phyloP scores from a whole-genome alignment of 1,140 invertebrate species.

The Hyles vespertilio region DNA sequence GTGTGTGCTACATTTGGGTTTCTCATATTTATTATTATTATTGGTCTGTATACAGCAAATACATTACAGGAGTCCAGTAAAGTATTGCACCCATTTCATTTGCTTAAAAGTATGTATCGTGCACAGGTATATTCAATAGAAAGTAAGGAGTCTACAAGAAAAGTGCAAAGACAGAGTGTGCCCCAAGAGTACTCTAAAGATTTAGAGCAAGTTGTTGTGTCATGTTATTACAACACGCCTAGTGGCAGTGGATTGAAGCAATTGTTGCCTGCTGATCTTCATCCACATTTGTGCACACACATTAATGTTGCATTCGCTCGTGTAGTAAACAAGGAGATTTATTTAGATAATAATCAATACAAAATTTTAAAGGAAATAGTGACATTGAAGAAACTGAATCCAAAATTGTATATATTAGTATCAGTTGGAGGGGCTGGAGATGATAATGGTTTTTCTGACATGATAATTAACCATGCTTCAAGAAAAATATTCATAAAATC shows the following conservation, averaged over 20 bases:
- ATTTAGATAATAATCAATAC: slow-evolving; percentile 57
- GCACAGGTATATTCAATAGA: no score
- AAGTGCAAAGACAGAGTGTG: no score
- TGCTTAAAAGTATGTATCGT: no score
- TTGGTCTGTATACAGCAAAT: no score
- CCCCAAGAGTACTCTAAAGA: no score
- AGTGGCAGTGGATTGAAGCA: slow-evolving; percentile 33
- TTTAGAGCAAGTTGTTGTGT: slow-evolving; percentile 28
- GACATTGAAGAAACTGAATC: slow-evolving; percentile 79
- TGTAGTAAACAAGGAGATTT: slow-evolving; percentile 79
- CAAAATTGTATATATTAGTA: slow-evolving; percentile 85
- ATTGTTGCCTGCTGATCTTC: slow-evolving; percentile 77
- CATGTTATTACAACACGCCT: slow-evolving; percentile 82
- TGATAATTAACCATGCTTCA: slow-evolving; percentile 81
- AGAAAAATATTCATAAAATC: slow-evolving; percentile 85
- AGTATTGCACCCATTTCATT: no score
- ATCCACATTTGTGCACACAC: slow-evolving; percentile 87
- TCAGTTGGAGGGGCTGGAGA: slow-evolving; percentile 84
- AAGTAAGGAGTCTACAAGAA: no score
- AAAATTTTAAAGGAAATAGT: slow-evolving; percentile 75
- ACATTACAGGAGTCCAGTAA: no score
- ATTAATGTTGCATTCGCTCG: slow-evolving; percentile 85
- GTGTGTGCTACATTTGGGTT: no score
- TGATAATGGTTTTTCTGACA: slow-evolving; percentile 80
- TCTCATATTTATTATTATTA: no score